A percentile compares a stretch with the other conserved stretches of the same genome.
These are phyloP conservation scores for Chloroclystis v-ata DNA, from an alignment of 2,888 invertebrate species.

Conservation along the genomic window DNA sequence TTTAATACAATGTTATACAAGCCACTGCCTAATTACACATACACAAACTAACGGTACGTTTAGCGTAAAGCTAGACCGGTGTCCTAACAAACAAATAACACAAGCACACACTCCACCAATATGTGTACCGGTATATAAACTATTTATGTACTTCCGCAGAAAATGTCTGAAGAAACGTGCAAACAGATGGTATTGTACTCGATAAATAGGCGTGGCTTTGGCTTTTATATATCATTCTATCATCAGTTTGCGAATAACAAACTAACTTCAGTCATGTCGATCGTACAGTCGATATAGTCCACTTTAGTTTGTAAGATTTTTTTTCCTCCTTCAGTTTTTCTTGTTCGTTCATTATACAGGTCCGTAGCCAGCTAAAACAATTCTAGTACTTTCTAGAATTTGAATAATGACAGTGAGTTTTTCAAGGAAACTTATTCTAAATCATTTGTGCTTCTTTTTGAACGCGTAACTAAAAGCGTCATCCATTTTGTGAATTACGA, in stretches of 20 bases:
- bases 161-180: constrained; percentile 90
- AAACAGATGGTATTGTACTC: constrained; percentile 85
- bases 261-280: constrained; percentile 66
- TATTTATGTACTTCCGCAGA: constrained; percentile 81
- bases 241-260: constrained; percentile 73
- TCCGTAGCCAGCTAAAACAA: constrained; percentile 11
- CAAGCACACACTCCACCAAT: constrained; percentile 35
- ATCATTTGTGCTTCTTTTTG: too few species aligned
- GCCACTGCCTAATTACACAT: constrained; percentile 11
- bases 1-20: neutral
- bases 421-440: too few species aligned
- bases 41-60: constrained; percentile 1
- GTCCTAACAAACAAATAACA: constrained; percentile 13
- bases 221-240: constrained; percentile 72
- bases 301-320: constrained; percentile 44
- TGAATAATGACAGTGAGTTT: too few species aligned
- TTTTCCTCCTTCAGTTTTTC: constrained; percentile 37
- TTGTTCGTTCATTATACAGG: constrained; percentile 39
- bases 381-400: too few species aligned
- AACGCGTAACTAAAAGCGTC: too few species aligned
- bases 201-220: constrained; percentile 75
- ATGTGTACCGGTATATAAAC: constrained; percentile 62
- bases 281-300: constrained; percentile 52
- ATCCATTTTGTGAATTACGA: too few species aligned
- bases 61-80: neutral